Evolutionary conservation across 1,140 invertebrate genomes (phyloP), one percentile per base, ranked within the genome.

Genomic region (Apis dorsata): DNA sequence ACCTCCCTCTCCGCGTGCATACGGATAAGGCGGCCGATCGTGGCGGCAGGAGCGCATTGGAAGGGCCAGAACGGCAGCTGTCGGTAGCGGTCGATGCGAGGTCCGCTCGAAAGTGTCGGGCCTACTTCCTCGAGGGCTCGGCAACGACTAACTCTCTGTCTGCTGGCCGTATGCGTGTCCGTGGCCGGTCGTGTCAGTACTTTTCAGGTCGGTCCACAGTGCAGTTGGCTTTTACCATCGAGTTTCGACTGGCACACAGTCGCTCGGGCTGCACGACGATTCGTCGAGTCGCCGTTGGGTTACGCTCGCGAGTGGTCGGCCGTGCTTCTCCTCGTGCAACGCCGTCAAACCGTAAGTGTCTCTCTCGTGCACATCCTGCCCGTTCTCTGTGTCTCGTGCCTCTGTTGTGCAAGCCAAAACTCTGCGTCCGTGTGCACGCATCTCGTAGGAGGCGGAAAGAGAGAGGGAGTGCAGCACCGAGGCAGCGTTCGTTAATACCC

Each of bases 101-200:
- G 57, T 83, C 75, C 81, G 74, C 79, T 76, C 72, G 73, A 77
- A 49, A 69, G 65, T 15, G 44, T 19, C 44, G n/a, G 24, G 65
- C 63, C 19, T 70, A 34, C 74, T 74, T 73, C 73, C 63, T 86
- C 82, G 86, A 87, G 86, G 81, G 84, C 69, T 86, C 79, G 86
- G 53, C 79, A 73, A 68, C 82, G 83, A 88, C 83, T 76, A 83
- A 87, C 74, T 85, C 72, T 83, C 73, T 62, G 28, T 34, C 71
- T 59, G 12, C 24, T 72, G 72, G 57, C 81, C 85, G 82, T 87
- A 86, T 75, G 49, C 51, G 75, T 59, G 81, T 49, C 66, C 49
- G 81, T 69, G 34, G 34, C 34, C 65, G 55, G 57, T 71, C 49
- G 81, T 81, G 80, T 71, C 81, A 66, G 81, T 79, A 78, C 51